These are phyloP conservation scores for Cataglyphis rosenhaueri DNA, from an alignment of 2,888 invertebrate genomes.

Conservation along the genomic window DNA sequence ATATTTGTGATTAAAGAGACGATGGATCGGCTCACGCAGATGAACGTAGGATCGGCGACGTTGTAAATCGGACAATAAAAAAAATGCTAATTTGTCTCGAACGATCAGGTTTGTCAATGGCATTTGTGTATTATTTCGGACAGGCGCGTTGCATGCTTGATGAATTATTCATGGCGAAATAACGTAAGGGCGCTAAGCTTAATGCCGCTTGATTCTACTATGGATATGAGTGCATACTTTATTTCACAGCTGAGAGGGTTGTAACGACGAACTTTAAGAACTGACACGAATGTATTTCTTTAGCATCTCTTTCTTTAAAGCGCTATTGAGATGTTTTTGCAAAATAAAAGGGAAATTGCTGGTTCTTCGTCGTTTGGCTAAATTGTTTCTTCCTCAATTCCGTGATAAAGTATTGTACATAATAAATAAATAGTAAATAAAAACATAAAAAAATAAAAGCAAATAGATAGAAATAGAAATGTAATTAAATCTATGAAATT, in stretches of 20 bases:
- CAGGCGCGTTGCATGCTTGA: constrained; percentile 1
- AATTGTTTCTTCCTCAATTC: not conserved
- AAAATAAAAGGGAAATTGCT: constrained; percentile 7
- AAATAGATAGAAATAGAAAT: not conserved
- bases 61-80: constrained; percentile 4
- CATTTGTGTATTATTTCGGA: constrained; percentile 36
- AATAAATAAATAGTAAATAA: not conserved
- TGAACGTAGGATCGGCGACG: not conserved
- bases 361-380: not conserved
- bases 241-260: not conserved
- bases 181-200: constrained; percentile 23
- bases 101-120: constrained; percentile 28
- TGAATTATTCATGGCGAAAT: constrained; percentile 48
- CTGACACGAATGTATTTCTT: not conserved
- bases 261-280: constrained; percentile 2
- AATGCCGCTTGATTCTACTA: constrained; percentile 27
- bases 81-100: constrained; percentile 34
- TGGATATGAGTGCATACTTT: constrained; percentile 25
- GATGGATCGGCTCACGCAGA: not conserved
- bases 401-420: not conserved
- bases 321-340: not conserved
- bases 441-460: not conserved
- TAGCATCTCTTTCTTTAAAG: not conserved
- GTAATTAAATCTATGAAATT: not conserved
- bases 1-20: not conserved